These are phyloP conservation scores for Congeria kusceri DNA, from an alignment of 2,888 invertebrate genomes.

Conservation along the genomic window DNA sequence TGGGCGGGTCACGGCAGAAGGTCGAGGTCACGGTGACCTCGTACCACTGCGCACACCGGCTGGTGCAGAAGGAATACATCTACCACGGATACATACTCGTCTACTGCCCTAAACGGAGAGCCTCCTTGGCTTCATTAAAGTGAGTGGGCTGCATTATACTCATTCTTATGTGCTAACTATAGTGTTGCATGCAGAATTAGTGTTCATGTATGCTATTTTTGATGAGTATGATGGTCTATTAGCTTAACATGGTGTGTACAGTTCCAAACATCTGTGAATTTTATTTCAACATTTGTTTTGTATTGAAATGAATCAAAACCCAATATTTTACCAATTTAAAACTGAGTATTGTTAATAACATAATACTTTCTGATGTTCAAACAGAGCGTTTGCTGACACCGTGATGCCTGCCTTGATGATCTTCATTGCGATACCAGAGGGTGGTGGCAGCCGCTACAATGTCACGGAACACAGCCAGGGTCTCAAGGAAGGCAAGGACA, in stretches of 20 bases:
- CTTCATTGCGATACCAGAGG: conserved; percentile 93
- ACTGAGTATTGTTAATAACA: too few species aligned
- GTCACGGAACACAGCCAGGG: conserved; percentile 95
- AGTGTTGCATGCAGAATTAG: too few species aligned
- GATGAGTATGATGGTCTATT: too few species aligned
- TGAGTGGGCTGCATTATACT: conserved; percentile 65
- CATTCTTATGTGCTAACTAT: too few species aligned
- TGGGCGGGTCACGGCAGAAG: conserved; percentile 93
- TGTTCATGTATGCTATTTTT: too few species aligned
- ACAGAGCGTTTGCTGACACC: conserved; percentile 94
- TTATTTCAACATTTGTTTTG: too few species aligned
- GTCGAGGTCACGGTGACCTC: conserved; percentile 94
- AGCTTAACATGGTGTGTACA: too few species aligned
- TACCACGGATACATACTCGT: conserved; percentile 98
- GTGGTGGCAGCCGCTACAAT: conserved; percentile 95
- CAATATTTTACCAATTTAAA: too few species aligned
- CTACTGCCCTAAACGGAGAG: conserved; percentile 97
- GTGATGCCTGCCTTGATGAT: conserved; percentile 95
- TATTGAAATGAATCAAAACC: too few species aligned
- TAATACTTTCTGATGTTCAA: too few species aligned
- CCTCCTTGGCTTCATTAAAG: conserved; percentile 96
- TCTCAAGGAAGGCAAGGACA: conserved; percentile 96
- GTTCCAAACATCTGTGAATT: too few species aligned
- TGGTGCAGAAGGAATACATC: conserved; percentile 84
- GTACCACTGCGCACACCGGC: conserved; percentile 92